Evolutionary conservation across 2,113 vertebrate genomes (phyloP), one percentile per base, ranked within the genome.

Genomic region (Uropsilus gracilis): DNA sequence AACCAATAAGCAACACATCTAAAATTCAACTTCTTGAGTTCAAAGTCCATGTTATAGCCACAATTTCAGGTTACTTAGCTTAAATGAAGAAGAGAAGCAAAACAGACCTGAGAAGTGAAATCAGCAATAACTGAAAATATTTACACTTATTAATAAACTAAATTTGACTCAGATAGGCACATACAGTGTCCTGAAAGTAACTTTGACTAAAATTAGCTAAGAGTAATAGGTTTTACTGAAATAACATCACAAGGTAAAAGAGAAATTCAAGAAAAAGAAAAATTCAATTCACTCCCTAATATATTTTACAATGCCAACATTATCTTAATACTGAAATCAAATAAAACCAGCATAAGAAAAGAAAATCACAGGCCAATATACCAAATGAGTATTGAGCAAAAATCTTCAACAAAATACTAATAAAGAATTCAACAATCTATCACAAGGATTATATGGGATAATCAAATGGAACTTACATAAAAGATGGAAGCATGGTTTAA

Each of bases 41-140:
- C 91, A 91, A 89, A 95, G 86, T 89, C 73, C 20, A 57, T 57
- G 75, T 30, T 83, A 55, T 81, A 92, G 81, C 77, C 57, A 82
- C 44, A 9, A 22, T 84, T 72, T 94, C 77, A 46, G 42, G 48
- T 95, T 91, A 59, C 68, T 93, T 61, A 46, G 63, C 48, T 92
- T 91, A 88, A 77, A 91, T 76, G 46, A 94, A 72, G 71, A 91
- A 93, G 77, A 90, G 44, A 89, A 95, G 78, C 59, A 88, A 91
- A 95, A 94, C 72, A 82, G 83, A 94, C 89, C 44, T 84, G 92
- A 91, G 57, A 97, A 95, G 89, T 89, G 55, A 95, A 97, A 95
- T 63, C 59, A 90, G 57, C 94, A 59, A 57, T 61, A 89, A 57
- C 81, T 89, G 75, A 83, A 89, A 95, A 86, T 55, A n/a, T 86